These are phyloP conservation scores for Epistrophella euchroma DNA, from an alignment of 2,888 invertebrate species.

Conservation along the genomic window DNA sequence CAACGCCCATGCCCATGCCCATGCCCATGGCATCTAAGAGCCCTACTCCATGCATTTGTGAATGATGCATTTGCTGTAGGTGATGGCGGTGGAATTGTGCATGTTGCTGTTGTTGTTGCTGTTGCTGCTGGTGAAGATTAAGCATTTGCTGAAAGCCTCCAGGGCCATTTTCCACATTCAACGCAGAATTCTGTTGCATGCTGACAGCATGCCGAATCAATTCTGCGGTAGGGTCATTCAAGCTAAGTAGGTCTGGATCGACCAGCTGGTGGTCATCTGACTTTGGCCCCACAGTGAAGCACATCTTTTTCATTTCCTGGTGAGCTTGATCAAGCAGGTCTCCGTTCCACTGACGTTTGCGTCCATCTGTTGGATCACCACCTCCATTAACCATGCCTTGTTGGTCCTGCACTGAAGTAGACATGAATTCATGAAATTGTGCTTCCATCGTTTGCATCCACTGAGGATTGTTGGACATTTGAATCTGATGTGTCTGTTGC, in stretches of 20 bases:
- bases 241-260: constrained; percentile 80
- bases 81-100: constrained; percentile 66
- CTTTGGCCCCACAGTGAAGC: constrained; percentile 79
- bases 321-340: constrained; percentile 79
- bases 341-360: constrained; percentile 82
- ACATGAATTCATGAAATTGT: constrained; percentile 81
- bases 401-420: constrained; percentile 73
- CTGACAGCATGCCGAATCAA: constrained; percentile 75
- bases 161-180: constrained; percentile 72
- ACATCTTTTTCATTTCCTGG: constrained; percentile 80
- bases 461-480: constrained; percentile 79
- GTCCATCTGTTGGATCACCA: constrained; percentile 70
- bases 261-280: constrained; percentile 79
- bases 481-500: constrained; percentile 62
- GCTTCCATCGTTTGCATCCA: constrained; percentile 83
- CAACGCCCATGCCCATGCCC: constrained; percentile 75
- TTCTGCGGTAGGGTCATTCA: constrained; percentile 80
- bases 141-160: constrained; percentile 79
- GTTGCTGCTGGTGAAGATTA: constrained; percentile 79
- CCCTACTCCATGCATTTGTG: constrained; percentile 76
- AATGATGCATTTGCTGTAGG: constrained; percentile 77
- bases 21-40: constrained; percentile 78
- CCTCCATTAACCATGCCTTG: constrained; percentile 47
- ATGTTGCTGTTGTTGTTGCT: constrained; percentile 77
- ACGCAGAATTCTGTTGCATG: constrained; percentile 50